Conservation (phyloP, 1,140 invertebrate genomes). For the Penaeus japonicus region DNA sequence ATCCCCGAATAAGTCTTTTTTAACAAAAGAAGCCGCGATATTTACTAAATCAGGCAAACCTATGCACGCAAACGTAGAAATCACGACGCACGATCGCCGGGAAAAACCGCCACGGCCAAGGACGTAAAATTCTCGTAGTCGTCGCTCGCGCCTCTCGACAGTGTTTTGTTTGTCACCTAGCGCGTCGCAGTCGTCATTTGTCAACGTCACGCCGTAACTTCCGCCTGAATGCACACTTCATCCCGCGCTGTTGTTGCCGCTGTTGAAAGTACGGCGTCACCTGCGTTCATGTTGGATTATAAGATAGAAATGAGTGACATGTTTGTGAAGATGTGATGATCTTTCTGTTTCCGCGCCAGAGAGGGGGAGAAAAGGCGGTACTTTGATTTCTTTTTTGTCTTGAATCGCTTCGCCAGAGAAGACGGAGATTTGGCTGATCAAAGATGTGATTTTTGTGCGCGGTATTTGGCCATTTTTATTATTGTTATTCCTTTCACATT, state of each 20-base stretch:
- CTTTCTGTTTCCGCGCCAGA: too few species aligned
- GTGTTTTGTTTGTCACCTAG: slow-evolving; percentile 46
- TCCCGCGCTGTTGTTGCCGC: not conserved
- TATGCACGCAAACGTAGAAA: not conserved
- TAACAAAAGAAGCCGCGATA: not conserved
- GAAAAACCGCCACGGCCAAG: not conserved
- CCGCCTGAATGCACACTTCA: slow-evolving; percentile 43
- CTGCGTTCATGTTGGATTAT: too few species aligned
- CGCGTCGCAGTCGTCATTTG: slow-evolving; percentile 42
- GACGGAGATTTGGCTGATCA: too few species aligned
- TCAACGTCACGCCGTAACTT: slow-evolving; percentile 46
- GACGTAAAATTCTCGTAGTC: not conserved
- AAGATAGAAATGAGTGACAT: too few species aligned
- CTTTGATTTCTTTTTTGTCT: too few species aligned
- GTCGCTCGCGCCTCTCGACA: slow-evolving; percentile 8
- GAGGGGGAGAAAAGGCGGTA: too few species aligned
- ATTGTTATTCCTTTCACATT: too few species aligned
- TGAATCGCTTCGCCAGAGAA: too few species aligned
- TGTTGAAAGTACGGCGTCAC: not conserved
- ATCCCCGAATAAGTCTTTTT: not conserved
- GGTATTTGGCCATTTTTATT: too few species aligned
- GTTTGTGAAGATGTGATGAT: too few species aligned
- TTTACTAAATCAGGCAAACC: too few species aligned
- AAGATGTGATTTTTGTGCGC: too few species aligned
- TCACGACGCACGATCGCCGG: not conserved